Evolutionary conservation across 2,797 vertebrate species (phyloP), one percentile per base, ranked within the genome.

Genomic region (Ambastaia sidthimunki): DNA sequence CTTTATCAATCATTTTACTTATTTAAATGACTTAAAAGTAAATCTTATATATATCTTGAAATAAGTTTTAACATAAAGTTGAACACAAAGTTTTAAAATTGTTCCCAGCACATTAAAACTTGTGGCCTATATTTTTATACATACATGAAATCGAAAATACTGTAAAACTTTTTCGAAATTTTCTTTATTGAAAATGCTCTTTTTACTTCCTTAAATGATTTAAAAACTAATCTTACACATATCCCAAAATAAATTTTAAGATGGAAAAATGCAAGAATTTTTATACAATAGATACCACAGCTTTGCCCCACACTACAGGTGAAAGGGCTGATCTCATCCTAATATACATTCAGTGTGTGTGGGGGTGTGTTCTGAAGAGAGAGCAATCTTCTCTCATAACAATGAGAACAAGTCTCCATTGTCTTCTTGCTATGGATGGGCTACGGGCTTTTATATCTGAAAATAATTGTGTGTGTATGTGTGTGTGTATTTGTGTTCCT

Each of bases 331-430:
- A 71, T 79, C 57, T 79, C 59, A 65, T 68, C 21, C 63, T 76
- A 67, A 76, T 57, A 55, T 41, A 25, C 63, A 67, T 68, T 74
- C 50, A 66, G n/a, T 54, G 28, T 47, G 21, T 71, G 47, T 76
- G 41, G 55, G 31, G 48, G 57, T 63, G 62, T 68, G 69, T 67
- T 15, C 31, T 44, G 41, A 41, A 57, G 71, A 37, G 65, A 44
- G 70, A 73, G 81, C 81, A 70, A 80, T 82, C 47, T 82, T 84
- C 71, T 81, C 67, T 68, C 50, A 15, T 74, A 73, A 90, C 85
- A 89, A 87, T 85, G 85, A 82, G 72, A 85, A 78, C 88, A 89
- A 79, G 78, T 55, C 82, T 78, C 78, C 41, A 81, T 82, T 89
- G 85, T 87, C 71, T 77, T 69, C 71, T 71, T 31, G 60, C 63